Conservation (phyloP, 2,888 invertebrate species). For the Tribolium freemani region DNA sequence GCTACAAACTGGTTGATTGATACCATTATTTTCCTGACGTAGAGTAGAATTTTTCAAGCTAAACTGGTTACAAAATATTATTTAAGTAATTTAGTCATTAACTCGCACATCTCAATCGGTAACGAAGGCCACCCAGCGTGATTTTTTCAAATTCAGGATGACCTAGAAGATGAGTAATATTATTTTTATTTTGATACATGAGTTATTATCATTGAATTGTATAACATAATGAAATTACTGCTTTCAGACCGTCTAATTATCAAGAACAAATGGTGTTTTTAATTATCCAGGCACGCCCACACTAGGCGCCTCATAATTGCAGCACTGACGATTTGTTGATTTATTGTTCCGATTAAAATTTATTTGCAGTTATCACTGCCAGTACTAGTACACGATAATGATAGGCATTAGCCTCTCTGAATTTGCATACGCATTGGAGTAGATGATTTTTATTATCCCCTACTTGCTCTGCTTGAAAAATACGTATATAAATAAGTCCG, state of each 20-base stretch:
- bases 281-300: not conserved
- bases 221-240: not conserved
- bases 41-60: not conserved
- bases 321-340: constrained; percentile 1
- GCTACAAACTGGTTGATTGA: not conserved
- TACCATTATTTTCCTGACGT: not conserved
- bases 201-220: not conserved
- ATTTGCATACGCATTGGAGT: not conserved
- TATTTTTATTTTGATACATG: not conserved
- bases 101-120: not conserved
- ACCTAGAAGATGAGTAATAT: not conserved
- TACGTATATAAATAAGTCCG: not conserved
- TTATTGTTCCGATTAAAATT: constrained; percentile 5
- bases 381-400: not conserved
- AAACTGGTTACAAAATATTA: not conserved
- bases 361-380: not conserved
- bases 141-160: not conserved
- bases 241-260: not conserved
- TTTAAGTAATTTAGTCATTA: constrained; percentile 7
- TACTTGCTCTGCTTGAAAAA: not conserved
- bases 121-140: not conserved
- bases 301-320: constrained; percentile 1
- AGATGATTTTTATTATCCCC: not conserved
- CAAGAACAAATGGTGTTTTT: not conserved
- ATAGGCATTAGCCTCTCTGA: not conserved